Base-by-base conservation (phyloP, 1,140 invertebrate species). In the Armadillidium nasatum region DNA sequence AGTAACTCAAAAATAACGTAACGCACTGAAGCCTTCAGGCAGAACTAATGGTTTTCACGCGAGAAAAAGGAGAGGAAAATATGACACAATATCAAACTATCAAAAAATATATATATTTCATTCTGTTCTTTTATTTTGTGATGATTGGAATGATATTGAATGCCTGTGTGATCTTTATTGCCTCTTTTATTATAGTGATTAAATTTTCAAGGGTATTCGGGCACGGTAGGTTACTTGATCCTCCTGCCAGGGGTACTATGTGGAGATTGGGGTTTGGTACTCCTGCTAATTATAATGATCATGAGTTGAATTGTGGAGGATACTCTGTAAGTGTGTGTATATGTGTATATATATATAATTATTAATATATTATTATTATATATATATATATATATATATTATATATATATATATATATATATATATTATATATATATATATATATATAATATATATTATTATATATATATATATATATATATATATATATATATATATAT, bases 271-370 rank as follows among this genome's bases (percentile, higher is more conserved):
- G 94, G 1, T 97, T 92, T 85, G 90, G 91, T 2, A 95, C 94
- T 86, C 93, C 94, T 0, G 91, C 94, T 10, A 95, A 97, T 85
- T 97, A 96, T 82, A 94, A 97, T 81, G 95, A 97, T 83, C 96
- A 95, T 81, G 94, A 91, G 81, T 84, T 91, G 0, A 91, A 88
- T 82, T 91, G 90, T 76, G 95, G 95, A 2, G 95, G 95, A 66
- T 92, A 92, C 83, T 88, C 90, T 85, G 90, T 90, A 84, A 86
- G 84, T 83, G 71, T 50, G 15, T 9, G 9, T 50, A 10, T 50
- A 10, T 15, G 46, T 10, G 46, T 50, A 15, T 50, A 9, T 50
- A 10, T 50, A 50, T 50, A 15, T 50, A 50, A 19, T 60, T 60
- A 60, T 15, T 60, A 50, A 50, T 13, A 60, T 15, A 3, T 60